These are phyloP conservation scores for Scortum barcoo DNA, from an alignment of 2,113 vertebrate species.

Conservation along the genomic window DNA sequence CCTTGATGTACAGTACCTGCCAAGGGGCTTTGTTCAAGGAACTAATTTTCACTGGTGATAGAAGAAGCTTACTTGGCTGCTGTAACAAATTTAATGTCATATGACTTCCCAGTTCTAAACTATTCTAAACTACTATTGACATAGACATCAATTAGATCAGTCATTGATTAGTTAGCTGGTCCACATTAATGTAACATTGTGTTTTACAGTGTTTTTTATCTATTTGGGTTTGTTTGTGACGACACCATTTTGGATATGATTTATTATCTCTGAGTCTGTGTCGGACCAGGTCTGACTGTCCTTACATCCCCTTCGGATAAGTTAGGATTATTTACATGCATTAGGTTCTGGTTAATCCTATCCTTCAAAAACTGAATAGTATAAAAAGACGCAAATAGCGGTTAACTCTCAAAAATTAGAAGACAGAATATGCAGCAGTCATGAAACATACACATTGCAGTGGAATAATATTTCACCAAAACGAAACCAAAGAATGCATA, in stretches of 20 bases:
- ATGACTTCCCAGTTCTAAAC: no score
- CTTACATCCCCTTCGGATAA: not conserved
- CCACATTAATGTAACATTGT: not conserved
- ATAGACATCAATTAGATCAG: not conserved
- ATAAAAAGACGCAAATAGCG: not conserved
- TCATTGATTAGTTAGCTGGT: no score
- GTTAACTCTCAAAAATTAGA: not conserved
- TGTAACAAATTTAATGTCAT: not conserved
- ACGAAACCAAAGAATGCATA: not conserved
- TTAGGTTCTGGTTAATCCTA: not conserved
- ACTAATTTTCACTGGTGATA: not conserved
- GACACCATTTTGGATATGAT: not conserved
- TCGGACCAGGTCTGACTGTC: not conserved
- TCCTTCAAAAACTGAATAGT: not conserved
- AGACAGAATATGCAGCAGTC: not conserved
- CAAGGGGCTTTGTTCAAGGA: not conserved
- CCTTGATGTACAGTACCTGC: not conserved
- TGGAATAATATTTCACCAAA: not conserved
- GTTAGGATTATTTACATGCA: not conserved
- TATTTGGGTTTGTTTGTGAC: not conserved
- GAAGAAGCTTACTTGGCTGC: not conserved
- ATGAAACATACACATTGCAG: not conserved
- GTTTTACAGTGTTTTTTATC: not conserved
- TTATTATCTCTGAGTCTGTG: not conserved
- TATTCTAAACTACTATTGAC: no score